Evolutionary conservation across 2,888 invertebrate genomes (phyloP), one percentile per base, ranked within the genome.

Genomic region (Sphecodes monilicornis): DNA sequence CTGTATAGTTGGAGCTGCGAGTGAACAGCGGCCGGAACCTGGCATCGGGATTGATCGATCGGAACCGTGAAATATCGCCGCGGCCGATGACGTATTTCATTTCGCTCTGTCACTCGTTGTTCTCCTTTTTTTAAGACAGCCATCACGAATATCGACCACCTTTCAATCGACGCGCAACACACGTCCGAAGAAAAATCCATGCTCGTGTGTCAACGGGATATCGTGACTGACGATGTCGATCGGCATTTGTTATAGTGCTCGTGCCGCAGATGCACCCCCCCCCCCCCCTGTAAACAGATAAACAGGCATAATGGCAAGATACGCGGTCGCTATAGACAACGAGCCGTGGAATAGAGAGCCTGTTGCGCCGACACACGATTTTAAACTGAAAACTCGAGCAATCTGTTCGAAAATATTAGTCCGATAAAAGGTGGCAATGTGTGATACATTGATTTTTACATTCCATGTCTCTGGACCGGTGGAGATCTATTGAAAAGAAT

Each of bases 11-110:
- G 78, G 84, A 74, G 66, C 78, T 50, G 78, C 70, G 81, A 60
- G 43, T 72, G 85, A 75, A 78, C 78, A 83, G 80, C 64, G 68
- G 36, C 71, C 72, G 80, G 86, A 90, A 90, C 86, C 89, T 85
- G 79, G 82, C 76, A 82, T 85, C 85, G 85, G 68, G 85, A 89
- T 90, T 86, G 84, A 90, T 89, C 90, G 89, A 36, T 74, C 81
- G 82, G 84, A 87, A 88, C 89, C 82, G 79, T 87, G 88, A 88
- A 90, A 90, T 87, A 90, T 90, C 88, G 83, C 84, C 87, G 83
- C 75, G 68, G 78, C 71, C 90, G 87, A 88, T 90, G 90, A 89
- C 90, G 87, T 90, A 88, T 89, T 89, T 90, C 90, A 90, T 88
- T 88, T 88, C 81, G 78, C 77, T 43, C 87, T 84, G 82, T 88